A percentile compares a stretch with the other conserved stretches of the same genome.
phyloP scores from a whole-genome alignment of 2,113 vertebrate genomes.

The Zosterops borbonicus region DNA sequence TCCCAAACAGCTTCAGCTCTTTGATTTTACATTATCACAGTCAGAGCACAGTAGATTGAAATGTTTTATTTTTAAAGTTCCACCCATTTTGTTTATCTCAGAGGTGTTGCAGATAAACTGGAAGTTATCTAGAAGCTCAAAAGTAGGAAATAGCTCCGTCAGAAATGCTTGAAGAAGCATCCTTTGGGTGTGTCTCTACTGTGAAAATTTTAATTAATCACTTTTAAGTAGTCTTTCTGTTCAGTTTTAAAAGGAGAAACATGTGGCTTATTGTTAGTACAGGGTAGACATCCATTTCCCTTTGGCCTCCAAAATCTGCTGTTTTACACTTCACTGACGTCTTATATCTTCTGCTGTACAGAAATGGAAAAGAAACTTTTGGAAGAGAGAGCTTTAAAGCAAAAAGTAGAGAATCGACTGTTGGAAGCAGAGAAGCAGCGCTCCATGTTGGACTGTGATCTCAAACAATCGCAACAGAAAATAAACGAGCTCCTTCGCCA shows the following conservation, averaged over 20 bases:
- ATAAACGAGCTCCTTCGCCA: conserved; percentile 88
- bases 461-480: conserved; percentile 95
- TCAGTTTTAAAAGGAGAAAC: neutral
- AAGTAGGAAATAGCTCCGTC: neutral
- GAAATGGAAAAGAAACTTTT: conserved; percentile 95
- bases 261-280: neutral
- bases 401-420: conserved; percentile 90
- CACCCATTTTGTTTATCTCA: neutral
- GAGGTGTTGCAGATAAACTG: neutral
- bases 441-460: conserved; percentile 95
- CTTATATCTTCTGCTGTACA: conserved; percentile 50
- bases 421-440: conserved; percentile 93
- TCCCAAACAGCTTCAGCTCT: neutral
- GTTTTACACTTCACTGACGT: neutral
- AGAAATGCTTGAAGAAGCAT: neutral
- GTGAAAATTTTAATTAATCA: neutral
- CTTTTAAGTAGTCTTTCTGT: neutral
- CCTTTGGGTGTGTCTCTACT: neutral
- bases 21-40: neutral
- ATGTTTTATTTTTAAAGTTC: neutral
- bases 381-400: conserved; percentile 88
- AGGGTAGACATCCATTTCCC: neutral
- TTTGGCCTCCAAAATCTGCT: neutral
- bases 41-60: neutral
- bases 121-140: neutral